phyloP scores from a whole-genome alignment of 2,113 vertebrate species.

The Laterallus jamaicensis region DNA sequence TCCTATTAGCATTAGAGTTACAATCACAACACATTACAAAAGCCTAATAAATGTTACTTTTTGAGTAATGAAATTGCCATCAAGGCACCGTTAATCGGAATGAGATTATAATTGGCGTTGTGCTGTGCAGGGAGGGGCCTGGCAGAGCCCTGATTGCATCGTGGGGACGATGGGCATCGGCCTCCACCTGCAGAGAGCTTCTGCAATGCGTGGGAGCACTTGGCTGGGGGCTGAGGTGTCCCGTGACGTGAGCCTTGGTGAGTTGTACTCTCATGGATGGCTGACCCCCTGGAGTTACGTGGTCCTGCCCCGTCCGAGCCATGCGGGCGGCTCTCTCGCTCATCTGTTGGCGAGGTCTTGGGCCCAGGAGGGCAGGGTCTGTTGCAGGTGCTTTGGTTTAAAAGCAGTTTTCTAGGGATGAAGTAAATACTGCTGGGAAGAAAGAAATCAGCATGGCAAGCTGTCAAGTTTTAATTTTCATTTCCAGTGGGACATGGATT shows the following conservation, averaged over 20 bases:
- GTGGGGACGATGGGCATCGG: neutral
- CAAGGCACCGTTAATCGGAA: conserved; percentile 65
- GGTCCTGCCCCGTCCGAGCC: neutral
- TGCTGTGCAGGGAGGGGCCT: neutral
- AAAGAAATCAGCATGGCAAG: neutral
- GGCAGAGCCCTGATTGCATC: neutral
- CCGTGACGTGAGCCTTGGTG: too few relatives aligned
- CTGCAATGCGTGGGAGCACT: fast-evolving
- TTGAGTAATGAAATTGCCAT: conserved; percentile 72
- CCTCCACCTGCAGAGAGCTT: neutral
- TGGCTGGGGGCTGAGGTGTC: too few relatives aligned
- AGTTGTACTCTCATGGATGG: fast-evolving
- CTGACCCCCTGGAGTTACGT: fast-evolving
- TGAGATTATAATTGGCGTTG: conserved; percentile 58
- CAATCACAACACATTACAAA: conserved; percentile 69
- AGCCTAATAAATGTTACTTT: conserved; percentile 78
- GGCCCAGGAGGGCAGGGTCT: neutral
- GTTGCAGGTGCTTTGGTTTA: neutral
- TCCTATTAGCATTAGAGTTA: conserved; percentile 70
- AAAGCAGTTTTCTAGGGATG: neutral
- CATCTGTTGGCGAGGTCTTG: neutral
- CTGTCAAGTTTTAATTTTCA: too few relatives aligned
- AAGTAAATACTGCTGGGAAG: neutral
- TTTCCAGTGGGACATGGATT: neutral
- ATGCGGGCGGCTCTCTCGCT: fast-evolving